Base-by-base conservation (phyloP, 2,888 invertebrate species). In the Hemicrepidius hirtus region DNA sequence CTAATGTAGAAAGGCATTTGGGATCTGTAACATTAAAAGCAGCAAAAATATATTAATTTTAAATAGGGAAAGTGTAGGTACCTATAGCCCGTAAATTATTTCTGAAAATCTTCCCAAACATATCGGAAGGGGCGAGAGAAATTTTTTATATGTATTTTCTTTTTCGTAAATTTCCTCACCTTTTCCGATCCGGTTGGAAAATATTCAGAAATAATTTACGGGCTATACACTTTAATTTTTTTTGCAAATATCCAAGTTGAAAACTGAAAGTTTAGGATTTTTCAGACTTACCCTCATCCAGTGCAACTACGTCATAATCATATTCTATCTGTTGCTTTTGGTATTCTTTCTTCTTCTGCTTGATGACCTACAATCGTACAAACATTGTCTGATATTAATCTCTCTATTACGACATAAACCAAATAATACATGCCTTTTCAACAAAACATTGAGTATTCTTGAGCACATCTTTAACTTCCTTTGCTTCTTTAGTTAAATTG, bases 11-110 rank as follows among this genome's bases (percentile, higher is more conserved):
- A 55, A 12, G 6, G n/a, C 32, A 16, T 35, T 28, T 55, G 2
- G n/a, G 55, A 32, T 18, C 55, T 55, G 13, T 13, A 55, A 32
- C 12, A 49, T 49, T 46, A 24, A n/a, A n/a, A n/a, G n/a, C 13
- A n/a, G 41, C 5, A 44, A 12, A 44, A 44, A 44, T 24, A n/a
- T 50, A 18, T 16, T 44, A 24, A 24, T n/a, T n/a, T n/a, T n/a
- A n/a, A n/a, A n/a, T n/a, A n/a, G n/a, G n/a, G n/a, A n/a, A n/a
- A n/a, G n/a, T n/a, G n/a, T n/a, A n/a, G n/a, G n/a, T n/a, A n/a
- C n/a, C n/a, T n/a, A n/a, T n/a, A n/a, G n/a, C n/a, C n/a, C n/a
- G n/a, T n/a, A n/a, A n/a, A n/a, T n/a, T n/a, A n/a, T n/a, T n/a
- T n/a, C n/a, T n/a, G n/a, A n/a, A n/a, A n/a, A n/a, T n/a, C n/a